Percentiles rank a stretch among this genome's conserved stretches.
Evolutionary conservation across 1,140 invertebrate species (phyloP).

Genomic region (Drosophila repletoides): DNA sequence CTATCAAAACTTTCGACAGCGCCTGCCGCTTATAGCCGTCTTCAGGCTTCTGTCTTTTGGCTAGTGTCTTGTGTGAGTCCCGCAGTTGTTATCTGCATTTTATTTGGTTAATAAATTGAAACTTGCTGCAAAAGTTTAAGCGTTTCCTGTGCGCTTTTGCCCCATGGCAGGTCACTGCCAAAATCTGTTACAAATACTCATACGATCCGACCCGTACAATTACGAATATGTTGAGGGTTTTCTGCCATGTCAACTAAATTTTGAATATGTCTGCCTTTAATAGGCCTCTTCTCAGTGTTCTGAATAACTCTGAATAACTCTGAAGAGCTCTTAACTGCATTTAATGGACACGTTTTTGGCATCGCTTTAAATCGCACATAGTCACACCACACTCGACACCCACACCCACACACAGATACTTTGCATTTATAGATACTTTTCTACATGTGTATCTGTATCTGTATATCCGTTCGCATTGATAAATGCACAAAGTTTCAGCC

Average conservation of each 20-base stretch:
- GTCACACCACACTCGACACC: too few relatives aligned
- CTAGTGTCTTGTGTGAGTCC: constrained; percentile 28
- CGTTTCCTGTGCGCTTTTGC: constrained; percentile 3
- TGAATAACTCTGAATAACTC: background rate
- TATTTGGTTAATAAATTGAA: constrained; percentile 80
- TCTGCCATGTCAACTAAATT: constrained; percentile 32
- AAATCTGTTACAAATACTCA: constrained; percentile 28
- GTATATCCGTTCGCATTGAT: constrained; percentile 15
- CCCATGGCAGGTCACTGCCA: constrained; percentile 18
- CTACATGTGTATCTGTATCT: background rate
- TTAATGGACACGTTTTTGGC: constrained; percentile 35
- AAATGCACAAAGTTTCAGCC: constrained; percentile 33
- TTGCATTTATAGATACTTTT: too few relatives aligned
- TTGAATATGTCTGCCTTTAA: constrained; percentile 35
- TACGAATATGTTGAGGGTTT: background rate
- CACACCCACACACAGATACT: background rate
- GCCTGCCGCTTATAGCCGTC: constrained; percentile 65
- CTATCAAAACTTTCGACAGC: constrained; percentile 67
- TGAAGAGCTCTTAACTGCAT: constrained; percentile 35
- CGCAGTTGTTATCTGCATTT: constrained; percentile 71
- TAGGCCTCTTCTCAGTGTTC: constrained; percentile 33
- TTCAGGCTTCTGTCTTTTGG: too few relatives aligned
- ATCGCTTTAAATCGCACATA: constrained; percentile 26
- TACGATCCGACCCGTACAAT: background rate
- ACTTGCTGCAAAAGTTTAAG: constrained; percentile 65